Evolutionary conservation across 2,113 vertebrate species (phyloP).

Genomic region (Megaleporinus macrocephalus): DNA sequence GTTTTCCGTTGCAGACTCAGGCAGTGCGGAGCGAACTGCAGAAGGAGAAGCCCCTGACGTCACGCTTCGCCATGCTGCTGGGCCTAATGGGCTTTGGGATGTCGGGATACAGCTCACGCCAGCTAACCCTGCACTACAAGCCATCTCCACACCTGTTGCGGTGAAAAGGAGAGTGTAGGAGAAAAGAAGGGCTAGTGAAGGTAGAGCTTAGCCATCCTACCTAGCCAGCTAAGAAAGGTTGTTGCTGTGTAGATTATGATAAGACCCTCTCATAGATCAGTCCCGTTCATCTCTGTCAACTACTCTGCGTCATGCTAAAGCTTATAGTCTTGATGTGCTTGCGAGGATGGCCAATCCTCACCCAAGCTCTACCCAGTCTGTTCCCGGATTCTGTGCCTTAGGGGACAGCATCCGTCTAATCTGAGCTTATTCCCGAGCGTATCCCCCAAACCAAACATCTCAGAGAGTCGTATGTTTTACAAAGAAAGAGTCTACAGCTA

Average conservation of each 20-base stretch:
- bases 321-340: constrained; percentile 34
- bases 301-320: constrained; percentile 30
- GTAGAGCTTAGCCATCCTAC: neutral
- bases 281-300: neutral
- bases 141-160: constrained; percentile 69
- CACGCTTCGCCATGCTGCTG: constrained; percentile 76
- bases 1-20: constrained; percentile 75
- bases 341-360: constrained; percentile 26
- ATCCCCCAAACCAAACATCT: neutral
- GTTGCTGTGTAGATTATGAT: neutral
- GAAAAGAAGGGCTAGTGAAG: neutral
- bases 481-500: neutral
- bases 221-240: neutral
- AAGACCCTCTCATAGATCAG: neutral
- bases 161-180: constrained; percentile 51
- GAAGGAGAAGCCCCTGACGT: constrained; percentile 70
- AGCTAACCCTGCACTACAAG: constrained; percentile 79
- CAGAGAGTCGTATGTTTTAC: neutral
- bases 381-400: constrained; percentile 25
- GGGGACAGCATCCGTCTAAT: neutral
- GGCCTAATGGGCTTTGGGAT: constrained; percentile 80
- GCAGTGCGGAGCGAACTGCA: constrained; percentile 74
- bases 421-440: neutral
- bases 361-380: constrained; percentile 10
- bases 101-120: constrained; percentile 83